These are phyloP conservation scores for Podocnemis expansa DNA, from an alignment of 2,113 vertebrate genomes.

Conservation along the genomic window DNA sequence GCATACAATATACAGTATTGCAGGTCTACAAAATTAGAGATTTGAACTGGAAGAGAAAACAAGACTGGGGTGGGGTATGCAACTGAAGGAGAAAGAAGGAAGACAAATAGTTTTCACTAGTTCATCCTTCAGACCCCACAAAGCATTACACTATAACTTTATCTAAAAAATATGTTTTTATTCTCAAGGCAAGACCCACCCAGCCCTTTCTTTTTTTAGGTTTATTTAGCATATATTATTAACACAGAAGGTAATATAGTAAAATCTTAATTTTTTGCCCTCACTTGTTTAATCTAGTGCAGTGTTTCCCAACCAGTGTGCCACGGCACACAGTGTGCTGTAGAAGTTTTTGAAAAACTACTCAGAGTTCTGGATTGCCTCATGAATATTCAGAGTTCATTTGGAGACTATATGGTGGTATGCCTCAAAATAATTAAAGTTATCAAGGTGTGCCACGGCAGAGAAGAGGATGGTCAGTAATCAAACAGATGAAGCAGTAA, in stretches of 20 bases:
- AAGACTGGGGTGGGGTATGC: neutral
- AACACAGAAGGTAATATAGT: neutral
- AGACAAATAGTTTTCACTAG: neutral
- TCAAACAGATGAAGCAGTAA: neutral
- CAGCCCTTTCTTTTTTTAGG: neutral
- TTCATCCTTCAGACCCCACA: neutral
- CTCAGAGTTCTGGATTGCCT: too few relatives aligned
- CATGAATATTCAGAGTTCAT: too few relatives aligned
- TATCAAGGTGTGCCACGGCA: too few relatives aligned
- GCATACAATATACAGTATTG: neutral
- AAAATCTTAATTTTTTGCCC: neutral
- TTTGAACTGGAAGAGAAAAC: neutral
- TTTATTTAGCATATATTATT: neutral
- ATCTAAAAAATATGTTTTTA: neutral
- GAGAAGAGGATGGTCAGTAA: too few relatives aligned
- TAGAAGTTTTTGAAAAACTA: too few relatives aligned
- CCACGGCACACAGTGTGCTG: too few relatives aligned
- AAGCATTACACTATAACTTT: neutral
- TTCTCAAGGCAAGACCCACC: neutral
- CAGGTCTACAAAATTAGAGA: neutral
- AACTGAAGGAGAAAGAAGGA: neutral
- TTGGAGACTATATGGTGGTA: too few relatives aligned
- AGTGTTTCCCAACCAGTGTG: too few relatives aligned
- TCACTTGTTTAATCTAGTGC: neutral
- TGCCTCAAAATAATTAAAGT: too few relatives aligned